Base-by-base conservation (phyloP, 1,140 invertebrate genomes). In the Drosophila teissieri region DNA sequence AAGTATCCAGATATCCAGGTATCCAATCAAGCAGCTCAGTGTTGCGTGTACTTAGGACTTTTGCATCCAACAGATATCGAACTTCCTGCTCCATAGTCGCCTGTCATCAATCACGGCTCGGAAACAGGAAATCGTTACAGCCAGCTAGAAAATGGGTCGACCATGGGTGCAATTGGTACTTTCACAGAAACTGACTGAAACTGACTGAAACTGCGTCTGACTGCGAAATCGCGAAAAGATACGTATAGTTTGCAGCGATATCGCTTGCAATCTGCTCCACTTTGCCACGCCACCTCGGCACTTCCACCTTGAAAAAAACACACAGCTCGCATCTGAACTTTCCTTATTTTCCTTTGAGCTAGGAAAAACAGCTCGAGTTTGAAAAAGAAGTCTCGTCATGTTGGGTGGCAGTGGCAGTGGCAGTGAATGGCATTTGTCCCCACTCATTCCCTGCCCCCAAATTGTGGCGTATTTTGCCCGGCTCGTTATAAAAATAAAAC, bases 401-500 rank as follows among this genome's bases (percentile, higher is more conserved):
- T 8, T 34, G 31, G 40, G 8, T 15, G 24, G 17, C 10, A 17
- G 37, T 49, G 27, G 19, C 19, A 27, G 7, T 22, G 44, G 39
- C n/a, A n/a, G 22, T 22, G 22, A 24, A n/a, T n/a, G n/a, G n/a
- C 63, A 36, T 64, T 15, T 34, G 15, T 5, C 7, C 6, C 3
- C 11, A 14, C 45, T 24, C 3, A 22, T 19, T 42, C n/a, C n/a
- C n/a, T n/a, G n/a, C 22, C 17, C 11, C 5, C 58, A 22, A 37
- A n/a, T n/a, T 65, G 42, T 31, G 39, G 31, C 45, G 58, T 7
- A 44, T 46, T 51, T 68, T 42, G 49, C 60, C 36, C 44, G 64
- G 60, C 58, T 68, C 58, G 58, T 64, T 68, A 65, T 65, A 65
- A 51, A 68, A 51, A 67, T 55, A 73, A 48, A 61, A 55, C 49